Percentiles rank a stretch among this genome's conserved stretches.
Conservation (phyloP, 2,113 vertebrate species). For the Peromyscus leucopus region DNA sequence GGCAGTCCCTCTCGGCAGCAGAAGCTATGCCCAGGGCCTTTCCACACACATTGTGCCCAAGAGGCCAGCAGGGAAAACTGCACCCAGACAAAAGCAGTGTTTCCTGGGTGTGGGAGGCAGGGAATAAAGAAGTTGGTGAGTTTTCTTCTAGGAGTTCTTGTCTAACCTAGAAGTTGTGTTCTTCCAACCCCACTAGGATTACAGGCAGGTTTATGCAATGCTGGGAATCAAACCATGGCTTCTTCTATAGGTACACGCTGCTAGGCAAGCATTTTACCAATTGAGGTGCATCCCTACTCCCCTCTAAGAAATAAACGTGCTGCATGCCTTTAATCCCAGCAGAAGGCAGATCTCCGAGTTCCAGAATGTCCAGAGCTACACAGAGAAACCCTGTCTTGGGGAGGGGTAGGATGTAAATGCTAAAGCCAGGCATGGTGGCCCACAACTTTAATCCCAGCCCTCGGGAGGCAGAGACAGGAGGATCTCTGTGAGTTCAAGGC, state of each 20-base stretch:
- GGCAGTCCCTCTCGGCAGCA: fast-evolving
- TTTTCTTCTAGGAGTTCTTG: background rate
- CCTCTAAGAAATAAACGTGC: background rate
- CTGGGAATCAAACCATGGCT: background rate
- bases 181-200: background rate
- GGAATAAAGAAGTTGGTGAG: background rate
- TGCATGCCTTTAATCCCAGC: too few species aligned
- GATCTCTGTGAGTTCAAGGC: background rate
- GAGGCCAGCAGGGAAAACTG: background rate
- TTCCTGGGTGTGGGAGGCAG: background rate
- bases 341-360: background rate
- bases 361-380: background rate
- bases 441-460: background rate
- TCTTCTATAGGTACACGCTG: background rate
- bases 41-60: fast-evolving
- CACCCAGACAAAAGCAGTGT: background rate
- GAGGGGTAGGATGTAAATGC: too few species aligned
- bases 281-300: background rate
- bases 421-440: background rate
- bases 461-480: background rate
- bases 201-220: background rate
- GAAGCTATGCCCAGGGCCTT: fast-evolving
- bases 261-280: background rate
- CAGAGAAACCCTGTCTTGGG: background rate
- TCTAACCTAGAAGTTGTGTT: background rate